Percentiles rank a stretch among this genome's conserved stretches.
Conservation (phyloP, 2,797 vertebrate genomes). For the Sebastes elongatus region DNA sequence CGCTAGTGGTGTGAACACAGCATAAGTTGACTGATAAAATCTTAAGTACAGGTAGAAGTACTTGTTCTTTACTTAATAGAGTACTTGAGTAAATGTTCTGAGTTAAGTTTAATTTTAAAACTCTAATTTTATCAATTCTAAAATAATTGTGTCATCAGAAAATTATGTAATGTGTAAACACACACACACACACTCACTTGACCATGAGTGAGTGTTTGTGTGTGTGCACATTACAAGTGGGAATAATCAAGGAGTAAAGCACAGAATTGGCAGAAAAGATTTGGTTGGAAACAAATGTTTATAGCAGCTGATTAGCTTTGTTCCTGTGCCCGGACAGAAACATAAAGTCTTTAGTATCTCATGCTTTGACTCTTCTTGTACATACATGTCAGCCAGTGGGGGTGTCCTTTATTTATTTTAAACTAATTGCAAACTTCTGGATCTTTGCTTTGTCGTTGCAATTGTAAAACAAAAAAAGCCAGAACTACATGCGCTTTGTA, state of each 20-base stretch:
- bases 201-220: neutral
- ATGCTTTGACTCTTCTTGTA: too few relatives aligned
- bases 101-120: neutral
- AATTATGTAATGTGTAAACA: accelerated
- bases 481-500: neutral
- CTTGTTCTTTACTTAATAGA: neutral
- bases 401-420: neutral
- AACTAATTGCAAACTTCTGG: neutral
- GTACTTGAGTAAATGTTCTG: neutral
- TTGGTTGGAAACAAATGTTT: constrained; percentile 1
- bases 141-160: neutral
- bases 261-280: neutral
- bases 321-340: too few relatives aligned
- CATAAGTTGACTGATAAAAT: too few relatives aligned
- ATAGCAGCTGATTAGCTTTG: constrained; percentile 6
- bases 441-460: neutral
- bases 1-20: too few relatives aligned
- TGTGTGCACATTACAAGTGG: neutral
- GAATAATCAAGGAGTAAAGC: neutral
- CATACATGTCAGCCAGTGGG: neutral
- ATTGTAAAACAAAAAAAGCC: neutral
- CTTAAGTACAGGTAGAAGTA: neutral
- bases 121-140: neutral
- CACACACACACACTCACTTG: too few relatives aligned
- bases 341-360: too few relatives aligned